phyloP scores from a whole-genome alignment of 2,888 invertebrate species.

The Xylota sylvarum region DNA sequence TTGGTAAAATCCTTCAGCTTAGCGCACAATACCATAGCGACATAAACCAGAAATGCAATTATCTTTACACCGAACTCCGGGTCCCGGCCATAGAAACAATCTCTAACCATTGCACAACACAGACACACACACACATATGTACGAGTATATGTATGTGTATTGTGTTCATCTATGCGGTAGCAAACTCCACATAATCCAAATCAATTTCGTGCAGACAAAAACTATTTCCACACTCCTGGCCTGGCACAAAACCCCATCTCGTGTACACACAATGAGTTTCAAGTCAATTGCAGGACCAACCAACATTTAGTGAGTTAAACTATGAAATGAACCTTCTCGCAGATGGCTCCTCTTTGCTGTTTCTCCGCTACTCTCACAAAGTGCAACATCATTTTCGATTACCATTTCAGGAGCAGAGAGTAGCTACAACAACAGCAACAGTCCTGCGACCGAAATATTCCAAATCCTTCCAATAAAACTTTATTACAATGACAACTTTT shows the following conservation, averaged over 20 bases:
- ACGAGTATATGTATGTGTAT: constrained; percentile 7
- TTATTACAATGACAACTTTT: constrained; percentile 76
- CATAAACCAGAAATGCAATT: constrained; percentile 77
- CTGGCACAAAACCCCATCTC: background rate
- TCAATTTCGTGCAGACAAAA: constrained; percentile 75
- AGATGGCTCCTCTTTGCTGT: constrained; percentile 23
- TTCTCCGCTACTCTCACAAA: constrained; percentile 23
- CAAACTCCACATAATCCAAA: constrained; percentile 72
- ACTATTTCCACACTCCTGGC: constrained; percentile 46
- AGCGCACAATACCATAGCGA: constrained; percentile 72
- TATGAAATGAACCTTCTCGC: constrained; percentile 59
- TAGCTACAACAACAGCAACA: constrained; percentile 27
- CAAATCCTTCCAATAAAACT: constrained; percentile 76
- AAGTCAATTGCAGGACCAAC: constrained; percentile 75
- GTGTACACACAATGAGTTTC: constrained; percentile 49
- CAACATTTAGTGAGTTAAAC: constrained; percentile 74
- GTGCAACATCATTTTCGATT: constrained; percentile 73
- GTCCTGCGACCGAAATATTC: constrained; percentile 62
- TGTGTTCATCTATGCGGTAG: no score
- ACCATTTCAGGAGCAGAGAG: constrained; percentile 56
- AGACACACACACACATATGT: background rate
- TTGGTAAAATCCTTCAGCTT: constrained; percentile 75
- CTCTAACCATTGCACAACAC: background rate
- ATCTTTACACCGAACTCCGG: constrained; percentile 68
- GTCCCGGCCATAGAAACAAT: constrained; percentile 34